Conservation (phyloP, 2,888 invertebrate genomes). For the Sarcophaga rosellei region DNA sequence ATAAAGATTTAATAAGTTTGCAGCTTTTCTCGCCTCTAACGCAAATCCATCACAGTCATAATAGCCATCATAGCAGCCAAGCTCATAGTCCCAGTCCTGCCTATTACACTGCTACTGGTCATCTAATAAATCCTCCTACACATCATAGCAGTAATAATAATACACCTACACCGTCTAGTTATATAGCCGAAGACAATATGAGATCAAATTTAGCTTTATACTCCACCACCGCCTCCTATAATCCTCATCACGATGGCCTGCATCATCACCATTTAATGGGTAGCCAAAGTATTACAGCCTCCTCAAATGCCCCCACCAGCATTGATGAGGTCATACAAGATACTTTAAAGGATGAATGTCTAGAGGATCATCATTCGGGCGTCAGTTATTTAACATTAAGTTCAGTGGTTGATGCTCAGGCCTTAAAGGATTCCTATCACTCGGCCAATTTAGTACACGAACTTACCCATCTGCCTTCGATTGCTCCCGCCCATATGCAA, state of each 20-base stretch:
- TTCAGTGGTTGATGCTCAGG: slow-evolving; percentile 77
- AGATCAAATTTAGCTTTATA: slow-evolving; percentile 77
- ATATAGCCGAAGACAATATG: slow-evolving; percentile 74
- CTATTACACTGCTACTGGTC: slow-evolving; percentile 70
- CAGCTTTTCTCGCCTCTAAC: slow-evolving; percentile 59
- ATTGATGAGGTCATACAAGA: slow-evolving; percentile 82
- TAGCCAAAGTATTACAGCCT: slow-evolving; percentile 59
- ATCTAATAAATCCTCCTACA: slow-evolving; percentile 63
- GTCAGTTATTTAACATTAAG: slow-evolving; percentile 79
- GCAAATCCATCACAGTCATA: slow-evolving; percentile 56
- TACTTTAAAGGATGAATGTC: slow-evolving; percentile 80
- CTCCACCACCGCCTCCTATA: slow-evolving; percentile 71
- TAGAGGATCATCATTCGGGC: slow-evolving; percentile 77
- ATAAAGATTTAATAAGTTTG: slow-evolving; percentile 69
- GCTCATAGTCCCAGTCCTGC: slow-evolving; percentile 63
- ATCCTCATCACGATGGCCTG: slow-evolving; percentile 64
- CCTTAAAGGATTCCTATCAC: slow-evolving; percentile 77
- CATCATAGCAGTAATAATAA: slow-evolving; percentile 37
- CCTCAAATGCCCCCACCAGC: slow-evolving; percentile 73
- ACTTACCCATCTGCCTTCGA: slow-evolving; percentile 60
- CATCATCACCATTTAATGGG: slow-evolving; percentile 71
- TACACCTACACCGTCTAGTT: slow-evolving; percentile 34
- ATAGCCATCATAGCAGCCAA: slow-evolving; percentile 24
- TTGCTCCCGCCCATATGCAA: slow-evolving; percentile 62
- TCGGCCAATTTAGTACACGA: slow-evolving; percentile 68